Evolutionary conservation across 1,140 invertebrate species (phyloP).

Genomic region (Drosophila nebulosa): DNA sequence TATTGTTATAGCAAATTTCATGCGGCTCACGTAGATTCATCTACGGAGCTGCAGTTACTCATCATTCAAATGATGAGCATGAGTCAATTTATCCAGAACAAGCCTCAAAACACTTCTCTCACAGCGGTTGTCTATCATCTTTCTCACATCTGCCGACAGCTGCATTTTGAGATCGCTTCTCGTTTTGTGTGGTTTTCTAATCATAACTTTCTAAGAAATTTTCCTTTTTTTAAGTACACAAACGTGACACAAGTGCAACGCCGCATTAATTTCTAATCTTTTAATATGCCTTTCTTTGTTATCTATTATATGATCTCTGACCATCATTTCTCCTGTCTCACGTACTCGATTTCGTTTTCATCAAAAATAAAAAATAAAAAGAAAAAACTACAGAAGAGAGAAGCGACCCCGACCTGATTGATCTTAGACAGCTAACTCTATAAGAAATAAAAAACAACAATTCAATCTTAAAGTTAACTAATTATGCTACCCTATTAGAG

Average conservation of each 20-base stretch:
- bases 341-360: conserved; percentile 64
- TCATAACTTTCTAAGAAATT: conserved; percentile 65
- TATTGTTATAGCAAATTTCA: conserved; percentile 63
- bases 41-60: conserved; percentile 43
- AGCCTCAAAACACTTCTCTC: conserved; percentile 22
- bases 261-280: conserved; percentile 61
- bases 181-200: conserved; percentile 36
- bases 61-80: conserved; percentile 27
- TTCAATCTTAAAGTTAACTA: conserved; percentile 1
- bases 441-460: neutral
- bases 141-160: conserved; percentile 11
- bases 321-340: conserved; percentile 43
- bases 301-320: conserved; percentile 24
- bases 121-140: conserved; percentile 23
- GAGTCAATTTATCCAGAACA: conserved; percentile 34
- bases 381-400: neutral
- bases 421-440: conserved; percentile 20
- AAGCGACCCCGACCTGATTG: conserved; percentile 53
- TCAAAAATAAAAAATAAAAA: neutral
- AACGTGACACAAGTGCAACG: conserved; percentile 58
- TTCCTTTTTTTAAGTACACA: conserved; percentile 45
- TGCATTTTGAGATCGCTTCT: conserved; percentile 34
- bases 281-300: conserved; percentile 57
- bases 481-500: neutral
- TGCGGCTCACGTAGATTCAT: conserved; percentile 54